phyloP scores from a whole-genome alignment of 2,113 vertebrate species.

The Orthochromis indermauri region DNA sequence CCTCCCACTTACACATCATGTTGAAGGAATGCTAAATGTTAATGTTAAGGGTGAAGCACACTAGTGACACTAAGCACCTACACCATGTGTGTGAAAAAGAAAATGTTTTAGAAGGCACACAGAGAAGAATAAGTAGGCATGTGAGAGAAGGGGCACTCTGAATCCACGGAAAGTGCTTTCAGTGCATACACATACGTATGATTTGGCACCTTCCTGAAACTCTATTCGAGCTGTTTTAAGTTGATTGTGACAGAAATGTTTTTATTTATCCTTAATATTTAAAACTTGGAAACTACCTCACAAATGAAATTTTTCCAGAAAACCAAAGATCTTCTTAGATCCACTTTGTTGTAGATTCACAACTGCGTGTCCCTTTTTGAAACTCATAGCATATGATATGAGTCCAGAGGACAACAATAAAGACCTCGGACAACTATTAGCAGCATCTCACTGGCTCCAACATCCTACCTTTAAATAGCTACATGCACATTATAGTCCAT shows the following conservation, averaged over 20 bases:
- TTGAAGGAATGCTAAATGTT: not conserved
- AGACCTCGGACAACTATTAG: not conserved
- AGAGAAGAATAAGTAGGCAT: not conserved
- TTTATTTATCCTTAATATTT: not conserved
- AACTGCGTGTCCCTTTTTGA: not conserved
- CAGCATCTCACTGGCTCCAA: not conserved
- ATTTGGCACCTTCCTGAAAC: not conserved
- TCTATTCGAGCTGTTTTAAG: rapidly evolving
- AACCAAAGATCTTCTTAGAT: not conserved
- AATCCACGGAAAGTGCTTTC: not conserved
- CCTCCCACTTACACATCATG: not conserved
- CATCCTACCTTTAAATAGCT: not conserved
- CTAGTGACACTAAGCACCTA: not conserved
- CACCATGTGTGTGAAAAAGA: not conserved
- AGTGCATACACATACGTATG: rapidly evolving
- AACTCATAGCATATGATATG: not conserved
- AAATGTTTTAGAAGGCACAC: not conserved
- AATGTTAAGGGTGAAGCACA: not conserved
- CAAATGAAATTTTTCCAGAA: not conserved
- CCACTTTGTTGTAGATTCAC: not conserved
- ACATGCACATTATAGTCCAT: not conserved
- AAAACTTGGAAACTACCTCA: not conserved
- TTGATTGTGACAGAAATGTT: not conserved
- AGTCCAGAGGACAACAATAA: not conserved
- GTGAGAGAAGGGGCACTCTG: not conserved